phyloP scores from a whole-genome alignment of 2,888 invertebrate species.

The Lasioglossum lativentre region DNA sequence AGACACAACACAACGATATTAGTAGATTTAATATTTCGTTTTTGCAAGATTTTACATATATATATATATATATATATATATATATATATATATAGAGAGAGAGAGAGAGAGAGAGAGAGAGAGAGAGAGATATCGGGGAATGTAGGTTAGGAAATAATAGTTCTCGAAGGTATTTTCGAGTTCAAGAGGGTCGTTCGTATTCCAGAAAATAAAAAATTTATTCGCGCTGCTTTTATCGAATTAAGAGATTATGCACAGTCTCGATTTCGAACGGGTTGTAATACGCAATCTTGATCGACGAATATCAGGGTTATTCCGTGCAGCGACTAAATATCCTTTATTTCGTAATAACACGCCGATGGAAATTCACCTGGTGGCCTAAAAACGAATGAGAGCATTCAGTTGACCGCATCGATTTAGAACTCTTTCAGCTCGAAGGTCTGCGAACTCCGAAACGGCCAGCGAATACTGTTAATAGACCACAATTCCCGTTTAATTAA shows the following conservation, averaged over 20 bases:
- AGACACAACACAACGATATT: too few species aligned
- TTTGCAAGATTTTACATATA: background rate
- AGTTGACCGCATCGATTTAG: constrained; percentile 2
- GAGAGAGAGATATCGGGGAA: background rate
- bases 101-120: too few species aligned
- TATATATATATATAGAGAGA: too few species aligned
- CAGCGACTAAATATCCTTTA: background rate
- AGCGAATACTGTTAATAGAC: background rate
- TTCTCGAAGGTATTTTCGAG: background rate
- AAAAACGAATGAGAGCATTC: constrained; percentile 1
- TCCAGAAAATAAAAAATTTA: constrained; percentile 65
- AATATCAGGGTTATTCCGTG: constrained; percentile 12
- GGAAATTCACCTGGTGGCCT: background rate
- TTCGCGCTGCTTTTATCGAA: constrained; percentile 60
- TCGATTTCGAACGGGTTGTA: constrained; percentile 35
- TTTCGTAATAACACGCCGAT: background rate
- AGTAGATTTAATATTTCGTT: background rate
- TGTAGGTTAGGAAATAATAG: background rate
- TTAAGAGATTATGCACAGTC: constrained; percentile 62
- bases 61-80: too few species aligned
- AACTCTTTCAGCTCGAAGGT: constrained; percentile 15
- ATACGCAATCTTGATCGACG: constrained; percentile 39
- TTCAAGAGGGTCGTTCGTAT: constrained; percentile 38
- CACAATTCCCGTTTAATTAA: constrained; percentile 22
- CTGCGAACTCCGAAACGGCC: constrained; percentile 13